phyloP scores from a whole-genome alignment of 2,888 invertebrate species.

The Sipha maydis region DNA sequence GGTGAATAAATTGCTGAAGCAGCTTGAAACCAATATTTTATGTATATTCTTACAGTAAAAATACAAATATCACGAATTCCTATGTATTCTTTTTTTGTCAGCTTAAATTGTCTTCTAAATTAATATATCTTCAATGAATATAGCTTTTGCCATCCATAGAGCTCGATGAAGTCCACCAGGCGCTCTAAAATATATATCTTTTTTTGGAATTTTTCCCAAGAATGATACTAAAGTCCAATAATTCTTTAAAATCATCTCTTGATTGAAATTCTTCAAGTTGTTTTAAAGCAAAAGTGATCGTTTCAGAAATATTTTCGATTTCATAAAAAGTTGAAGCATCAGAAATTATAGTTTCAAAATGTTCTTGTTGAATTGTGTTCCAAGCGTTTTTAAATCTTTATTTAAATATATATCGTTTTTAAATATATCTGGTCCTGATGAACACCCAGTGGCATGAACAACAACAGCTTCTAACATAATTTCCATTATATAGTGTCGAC shows the following conservation, averaged over 20 bases:
- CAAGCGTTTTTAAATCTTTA: not conserved
- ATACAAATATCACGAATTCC: constrained; percentile 63
- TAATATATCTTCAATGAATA: constrained; percentile 10
- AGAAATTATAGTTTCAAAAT: too few relatives aligned
- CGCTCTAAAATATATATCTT: constrained; percentile 63
- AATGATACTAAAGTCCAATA: constrained; percentile 27
- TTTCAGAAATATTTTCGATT: not conserved
- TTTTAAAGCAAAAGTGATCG: not conserved
- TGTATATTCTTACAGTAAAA: constrained; percentile 60
- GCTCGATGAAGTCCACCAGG: constrained; percentile 65
- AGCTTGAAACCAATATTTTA: constrained; percentile 11
- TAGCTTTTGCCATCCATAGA: constrained; percentile 64
- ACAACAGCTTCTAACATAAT: not conserved
- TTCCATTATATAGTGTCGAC: not conserved
- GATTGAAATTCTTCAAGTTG: constrained; percentile 22
- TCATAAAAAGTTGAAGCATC: too few relatives aligned
- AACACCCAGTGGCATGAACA: not conserved
- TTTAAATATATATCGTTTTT: too few relatives aligned
- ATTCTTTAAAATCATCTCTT: constrained; percentile 54
- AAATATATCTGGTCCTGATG: not conserved
- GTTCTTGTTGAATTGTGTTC: not conserved
- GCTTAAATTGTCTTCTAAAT: constrained; percentile 63
- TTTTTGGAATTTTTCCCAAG: constrained; percentile 67
- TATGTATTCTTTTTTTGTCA: constrained; percentile 63
- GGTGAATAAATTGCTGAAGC: constrained; percentile 53